Base-by-base conservation (phyloP, 2,797 vertebrate species). In the Urosaurus nigricauda region DNA sequence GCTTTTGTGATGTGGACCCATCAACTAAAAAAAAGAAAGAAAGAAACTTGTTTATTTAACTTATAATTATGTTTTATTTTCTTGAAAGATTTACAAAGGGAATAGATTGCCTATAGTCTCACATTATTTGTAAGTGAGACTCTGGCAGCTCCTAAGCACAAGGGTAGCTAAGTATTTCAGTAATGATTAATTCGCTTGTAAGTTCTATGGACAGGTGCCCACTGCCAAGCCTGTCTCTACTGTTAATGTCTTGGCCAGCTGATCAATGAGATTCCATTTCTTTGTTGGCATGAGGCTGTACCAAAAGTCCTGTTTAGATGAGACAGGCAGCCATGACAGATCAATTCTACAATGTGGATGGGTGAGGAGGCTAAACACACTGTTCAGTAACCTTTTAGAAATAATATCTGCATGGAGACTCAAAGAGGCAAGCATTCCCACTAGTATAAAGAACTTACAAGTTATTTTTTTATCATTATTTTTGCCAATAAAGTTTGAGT, bases 11-110 rank as follows among this genome's bases (percentile, higher is more conserved):
- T 40, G 79, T 84, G 35, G 1, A 88, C 47, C 70, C 53, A 37
- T 35, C 70, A 73, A 82, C 91, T 91, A 35, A 80, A 93, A 93
- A 87, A 43, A 37, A 79, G 93, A 92, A 87, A 40, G n/a, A 90
- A 1, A 74, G 81, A 70, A 26, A 75, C 47, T 77, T 32, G 60
- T 77, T 81, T 85, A 26, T 79, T 80, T 85, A 63, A 65, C 75
- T n/a, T 65, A n/a, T 65, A 40, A 89, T 51, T 65, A 89, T 47
- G 43, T 35, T 90, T 65, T 81, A 37, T 85, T 86, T 63, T 65
- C n/a, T 68, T 68, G 79, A 75, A 53, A 74, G 5, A 40, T 51
- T 51, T 1, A 32, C 26, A 24, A 77, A 53, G n/a, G 12, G 32
- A 32, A 79, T 13, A 85, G 35, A 74, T 37, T 70, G 43, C 47